These are phyloP conservation scores for Chouioia cunea DNA, from an alignment of 2,888 invertebrate genomes.

Conservation along the genomic window DNA sequence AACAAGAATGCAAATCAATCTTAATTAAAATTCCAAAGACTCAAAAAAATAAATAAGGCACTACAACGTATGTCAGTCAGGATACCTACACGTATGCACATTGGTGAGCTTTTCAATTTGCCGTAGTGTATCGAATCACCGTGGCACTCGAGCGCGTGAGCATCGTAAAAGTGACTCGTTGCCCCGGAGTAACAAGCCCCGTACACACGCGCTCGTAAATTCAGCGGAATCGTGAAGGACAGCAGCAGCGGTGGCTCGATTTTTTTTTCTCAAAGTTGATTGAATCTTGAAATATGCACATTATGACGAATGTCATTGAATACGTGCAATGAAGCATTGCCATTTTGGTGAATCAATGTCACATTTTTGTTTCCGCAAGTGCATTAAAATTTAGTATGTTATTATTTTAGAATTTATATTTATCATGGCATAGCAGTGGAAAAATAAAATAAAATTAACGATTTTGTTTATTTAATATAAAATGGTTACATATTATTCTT, in stretches of 20 bases:
- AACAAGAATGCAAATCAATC: constrained; percentile 35
- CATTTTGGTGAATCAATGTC: no score
- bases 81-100: not conserved
- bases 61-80: not conserved
- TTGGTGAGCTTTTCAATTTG: constrained; percentile 32
- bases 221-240: constrained; percentile 40
- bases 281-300: constrained; percentile 55
- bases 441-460: no score
- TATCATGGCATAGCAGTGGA: no score
- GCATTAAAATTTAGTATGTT: no score
- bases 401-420: no score
- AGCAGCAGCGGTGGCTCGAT: constrained; percentile 2
- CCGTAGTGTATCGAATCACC: constrained; percentile 23
- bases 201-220: constrained; percentile 30
- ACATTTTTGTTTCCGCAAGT: no score
- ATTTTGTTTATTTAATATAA: no score
- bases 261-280: constrained; percentile 50
- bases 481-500: not conserved
- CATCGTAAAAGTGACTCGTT: constrained; percentile 36
- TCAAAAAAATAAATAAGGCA: constrained; percentile 1
- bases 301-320: constrained; percentile 3
- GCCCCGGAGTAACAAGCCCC: constrained; percentile 31
- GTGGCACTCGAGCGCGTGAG: constrained; percentile 4
- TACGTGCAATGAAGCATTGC: no score
- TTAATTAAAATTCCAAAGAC: constrained; percentile 18